Conservation (phyloP, 2,113 vertebrate species). For the Todiramphus saurophagus region DNA sequence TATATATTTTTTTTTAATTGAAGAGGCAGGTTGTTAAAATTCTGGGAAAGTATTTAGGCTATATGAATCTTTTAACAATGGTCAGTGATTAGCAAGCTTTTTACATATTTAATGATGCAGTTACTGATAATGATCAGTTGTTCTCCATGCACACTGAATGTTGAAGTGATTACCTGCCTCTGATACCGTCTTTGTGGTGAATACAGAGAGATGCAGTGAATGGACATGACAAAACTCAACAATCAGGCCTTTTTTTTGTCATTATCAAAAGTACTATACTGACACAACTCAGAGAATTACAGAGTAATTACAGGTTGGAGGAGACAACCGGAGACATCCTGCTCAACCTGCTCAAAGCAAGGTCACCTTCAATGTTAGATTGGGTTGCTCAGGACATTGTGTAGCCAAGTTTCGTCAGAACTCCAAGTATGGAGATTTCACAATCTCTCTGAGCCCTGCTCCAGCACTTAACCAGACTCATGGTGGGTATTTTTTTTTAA, state of each 20-base stretch:
- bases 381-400: neutral
- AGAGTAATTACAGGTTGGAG: neutral
- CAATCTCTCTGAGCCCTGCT: neutral
- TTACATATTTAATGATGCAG: slow-evolving; percentile 43
- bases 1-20: neutral
- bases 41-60: slow-evolving; percentile 1
- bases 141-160: neutral
- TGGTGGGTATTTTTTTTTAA: neutral
- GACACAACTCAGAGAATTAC: neutral
- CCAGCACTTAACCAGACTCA: neutral
- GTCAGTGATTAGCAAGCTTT: slow-evolving; percentile 54
- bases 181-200: neutral
- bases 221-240: neutral
- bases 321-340: neutral
- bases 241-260: neutral
- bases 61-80: slow-evolving; percentile 37
- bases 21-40: slow-evolving; percentile 23
- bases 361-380: neutral
- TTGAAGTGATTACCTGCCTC: slow-evolving; percentile 32
- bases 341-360: neutral
- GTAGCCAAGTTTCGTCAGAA: neutral
- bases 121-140: neutral
- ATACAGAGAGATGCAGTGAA: neutral
- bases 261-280: neutral
- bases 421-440: neutral